These are phyloP conservation scores for Alca torda DNA, from an alignment of 2,797 vertebrate genomes.

Conservation along the genomic window DNA sequence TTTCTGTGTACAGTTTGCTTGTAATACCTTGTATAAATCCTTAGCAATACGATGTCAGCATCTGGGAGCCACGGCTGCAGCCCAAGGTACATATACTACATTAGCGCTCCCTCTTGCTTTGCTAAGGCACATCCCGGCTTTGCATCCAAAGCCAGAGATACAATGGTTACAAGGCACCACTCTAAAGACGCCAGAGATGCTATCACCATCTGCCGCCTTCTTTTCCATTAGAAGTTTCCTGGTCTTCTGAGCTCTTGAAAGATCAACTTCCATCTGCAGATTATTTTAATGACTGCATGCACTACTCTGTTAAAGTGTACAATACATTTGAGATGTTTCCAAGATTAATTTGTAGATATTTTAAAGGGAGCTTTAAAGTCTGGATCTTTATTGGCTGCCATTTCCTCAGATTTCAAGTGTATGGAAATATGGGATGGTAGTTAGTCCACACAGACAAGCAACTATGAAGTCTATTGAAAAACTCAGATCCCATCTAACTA, in stretches of 20 bases:
- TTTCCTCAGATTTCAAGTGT: background rate
- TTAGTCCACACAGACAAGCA: background rate
- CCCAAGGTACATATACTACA: rapidly evolving
- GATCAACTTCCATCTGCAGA: background rate
- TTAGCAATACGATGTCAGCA: background rate
- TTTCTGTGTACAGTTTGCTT: background rate
- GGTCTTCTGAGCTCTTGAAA: background rate
- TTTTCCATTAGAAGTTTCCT: background rate
- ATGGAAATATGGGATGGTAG: background rate
- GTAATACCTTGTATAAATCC: background rate
- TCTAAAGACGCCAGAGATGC: background rate
- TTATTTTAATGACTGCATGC: background rate
- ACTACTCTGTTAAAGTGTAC: background rate
- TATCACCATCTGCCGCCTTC: background rate
- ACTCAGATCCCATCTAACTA: background rate
- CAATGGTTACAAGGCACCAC: rapidly evolving
- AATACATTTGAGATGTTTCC: background rate
- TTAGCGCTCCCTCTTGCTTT: background rate
- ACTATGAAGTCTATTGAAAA: background rate
- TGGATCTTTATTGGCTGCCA: background rate
- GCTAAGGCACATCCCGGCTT: background rate
- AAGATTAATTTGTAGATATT: background rate
- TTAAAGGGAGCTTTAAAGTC: background rate
- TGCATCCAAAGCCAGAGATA: background rate
- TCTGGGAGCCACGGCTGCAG: background rate